Evolutionary conservation across 2,797 vertebrate species (phyloP).

Genomic region (Protosalanx chinensis): DNA sequence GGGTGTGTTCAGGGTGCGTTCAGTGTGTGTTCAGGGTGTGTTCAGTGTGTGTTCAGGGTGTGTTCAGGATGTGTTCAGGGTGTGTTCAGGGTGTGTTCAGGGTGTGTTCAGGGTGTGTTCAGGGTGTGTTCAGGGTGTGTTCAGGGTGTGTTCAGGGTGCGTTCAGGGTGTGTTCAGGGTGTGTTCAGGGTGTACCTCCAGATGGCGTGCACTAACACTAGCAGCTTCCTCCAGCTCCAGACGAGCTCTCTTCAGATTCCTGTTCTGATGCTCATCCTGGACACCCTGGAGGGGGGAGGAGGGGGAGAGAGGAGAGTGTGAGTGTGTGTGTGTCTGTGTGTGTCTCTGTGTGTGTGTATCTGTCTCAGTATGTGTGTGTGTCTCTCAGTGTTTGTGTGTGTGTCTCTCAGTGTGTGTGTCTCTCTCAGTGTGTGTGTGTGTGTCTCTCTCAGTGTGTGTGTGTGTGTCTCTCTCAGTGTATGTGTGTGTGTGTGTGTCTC

Average conservation of each 20-base stretch:
- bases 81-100: too few species aligned
- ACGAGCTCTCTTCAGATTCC: conserved; percentile 92
- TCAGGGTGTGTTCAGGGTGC: neutral
- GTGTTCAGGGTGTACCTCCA: conserved; percentile 74
- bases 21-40: too few species aligned
- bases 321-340: neutral
- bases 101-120: too few species aligned
- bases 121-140: too few species aligned
- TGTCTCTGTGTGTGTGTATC: neutral
- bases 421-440: neutral
- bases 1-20: too few species aligned
- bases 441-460: neutral
- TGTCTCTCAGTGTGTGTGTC: neutral
- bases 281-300: conserved; percentile 69
- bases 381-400: conserved; percentile 53
- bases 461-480: neutral
- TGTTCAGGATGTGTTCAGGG: too few species aligned
- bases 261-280: conserved; percentile 91
- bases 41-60: too few species aligned
- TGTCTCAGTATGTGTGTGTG: neutral
- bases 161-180: neutral
- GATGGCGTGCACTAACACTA: conserved; percentile 77
- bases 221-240: conserved; percentile 90
- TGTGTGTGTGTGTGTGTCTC: neutral
- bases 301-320: conserved; percentile 65